Evolutionary conservation across 2,797 vertebrate species (phyloP).

Genomic region (Pteropus rufus): DNA sequence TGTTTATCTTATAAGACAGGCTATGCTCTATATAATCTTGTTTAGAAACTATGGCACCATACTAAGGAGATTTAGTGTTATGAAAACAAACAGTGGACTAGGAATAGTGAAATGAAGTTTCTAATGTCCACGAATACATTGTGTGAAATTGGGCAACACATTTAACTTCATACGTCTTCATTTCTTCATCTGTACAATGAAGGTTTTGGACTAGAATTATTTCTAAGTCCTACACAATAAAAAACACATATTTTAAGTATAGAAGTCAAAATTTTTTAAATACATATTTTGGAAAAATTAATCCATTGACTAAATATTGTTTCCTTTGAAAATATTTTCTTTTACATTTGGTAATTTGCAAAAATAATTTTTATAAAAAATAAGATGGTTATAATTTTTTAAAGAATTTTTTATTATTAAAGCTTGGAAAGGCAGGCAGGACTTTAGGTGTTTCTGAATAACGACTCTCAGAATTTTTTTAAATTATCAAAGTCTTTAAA

Average conservation of each 20-base stretch:
- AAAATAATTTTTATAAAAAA: neutral
- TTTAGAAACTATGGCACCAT: neutral
- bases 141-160: neutral
- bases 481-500: slow-evolving; percentile 21
- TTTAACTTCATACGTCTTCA: neutral
- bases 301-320: neutral
- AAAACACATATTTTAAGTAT: neutral
- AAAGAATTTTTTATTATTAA: neutral
- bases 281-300: slow-evolving; percentile 4
- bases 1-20: neutral
- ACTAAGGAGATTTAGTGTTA: neutral
- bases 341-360: neutral
- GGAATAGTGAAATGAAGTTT: neutral
- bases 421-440: neutral
- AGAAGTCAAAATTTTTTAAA: neutral
- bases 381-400: neutral
- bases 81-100: neutral
- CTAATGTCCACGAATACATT: neutral
- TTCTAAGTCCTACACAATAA: neutral
- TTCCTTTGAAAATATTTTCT: neutral
- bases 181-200: neutral
- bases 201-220: neutral
- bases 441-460: neutral
- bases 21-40: neutral
- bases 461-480: neutral